These are phyloP conservation scores for Drosophila pectinifera DNA, from an alignment of 1,140 invertebrate genomes.

Conservation along the genomic window DNA sequence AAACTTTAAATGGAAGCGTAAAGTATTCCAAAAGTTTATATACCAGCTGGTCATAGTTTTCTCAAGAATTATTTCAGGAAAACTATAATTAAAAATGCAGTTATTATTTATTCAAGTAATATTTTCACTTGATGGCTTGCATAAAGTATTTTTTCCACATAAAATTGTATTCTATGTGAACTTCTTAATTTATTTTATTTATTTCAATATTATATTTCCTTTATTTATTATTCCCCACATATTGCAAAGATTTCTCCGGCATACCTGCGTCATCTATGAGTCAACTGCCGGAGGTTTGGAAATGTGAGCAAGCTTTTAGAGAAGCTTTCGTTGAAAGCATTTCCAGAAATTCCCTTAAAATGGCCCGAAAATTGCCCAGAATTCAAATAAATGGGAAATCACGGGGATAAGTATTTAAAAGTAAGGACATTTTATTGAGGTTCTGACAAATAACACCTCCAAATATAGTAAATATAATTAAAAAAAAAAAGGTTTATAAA, in stretches of 20 bases:
- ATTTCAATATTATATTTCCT: not conserved
- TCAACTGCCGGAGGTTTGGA: not conserved
- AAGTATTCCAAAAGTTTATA: too few species aligned
- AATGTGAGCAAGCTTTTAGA: not conserved
- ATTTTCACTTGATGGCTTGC: too few species aligned
- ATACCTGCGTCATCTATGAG: slow-evolving; percentile 1
- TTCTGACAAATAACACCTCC: not conserved
- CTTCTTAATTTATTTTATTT: not conserved
- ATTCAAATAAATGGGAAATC: slow-evolving; percentile 49
- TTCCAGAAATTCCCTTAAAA: too few species aligned
- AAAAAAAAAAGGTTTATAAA: slow-evolving; percentile 8
- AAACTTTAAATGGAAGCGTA: too few species aligned
- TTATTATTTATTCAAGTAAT: too few species aligned
- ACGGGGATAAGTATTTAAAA: not conserved
- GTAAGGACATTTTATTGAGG: slow-evolving; percentile 3
- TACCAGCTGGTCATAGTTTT: too few species aligned
- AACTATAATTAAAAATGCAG: too few species aligned
- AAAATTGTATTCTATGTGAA: too few species aligned
- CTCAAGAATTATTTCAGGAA: too few species aligned
- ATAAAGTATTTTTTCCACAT: not conserved
- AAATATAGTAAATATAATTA: not conserved
- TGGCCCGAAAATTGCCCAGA: not conserved
- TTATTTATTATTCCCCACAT: not conserved
- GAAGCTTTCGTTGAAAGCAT: not conserved
- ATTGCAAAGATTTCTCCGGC: not conserved